A percentile compares a stretch with the other conserved stretches of the same genome.
Conservation (phyloP, 2,888 invertebrate genomes). For the Eupithecia insigniata region DNA sequence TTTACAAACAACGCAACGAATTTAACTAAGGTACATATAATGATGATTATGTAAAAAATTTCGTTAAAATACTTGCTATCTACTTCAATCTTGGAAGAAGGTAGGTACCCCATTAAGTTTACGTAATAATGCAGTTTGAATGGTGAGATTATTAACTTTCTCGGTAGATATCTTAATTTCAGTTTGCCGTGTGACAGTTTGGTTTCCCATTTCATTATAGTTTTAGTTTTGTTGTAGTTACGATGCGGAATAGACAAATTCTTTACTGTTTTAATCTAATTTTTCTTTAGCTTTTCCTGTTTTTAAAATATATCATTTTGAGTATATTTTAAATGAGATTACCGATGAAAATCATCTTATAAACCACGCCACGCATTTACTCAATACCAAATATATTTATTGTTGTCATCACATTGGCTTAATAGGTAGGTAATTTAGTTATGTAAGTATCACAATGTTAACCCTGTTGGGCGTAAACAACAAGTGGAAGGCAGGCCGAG, state of each 20-base stretch:
- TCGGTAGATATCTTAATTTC: conserved; percentile 14
- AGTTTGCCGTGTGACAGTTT: conserved; percentile 19
- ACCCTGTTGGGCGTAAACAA: no score
- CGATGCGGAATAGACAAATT: conserved; percentile 7
- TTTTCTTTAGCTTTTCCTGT: neutral
- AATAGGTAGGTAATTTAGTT: no score
- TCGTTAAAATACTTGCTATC: neutral
- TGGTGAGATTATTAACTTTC: conserved; percentile 24
- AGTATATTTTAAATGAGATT: no score
- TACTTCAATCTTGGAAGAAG: neutral
- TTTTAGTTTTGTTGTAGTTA: conserved; percentile 5
- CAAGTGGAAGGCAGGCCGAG: no score
- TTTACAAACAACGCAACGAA: no score
- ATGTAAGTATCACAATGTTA: no score
- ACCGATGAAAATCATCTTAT: no score
- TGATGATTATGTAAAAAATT: neutral
- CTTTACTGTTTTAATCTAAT: neutral
- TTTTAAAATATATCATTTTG: neutral
- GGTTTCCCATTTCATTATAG: conserved; percentile 9
- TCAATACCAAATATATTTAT: no score
- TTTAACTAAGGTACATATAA: no score
- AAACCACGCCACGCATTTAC: no score
- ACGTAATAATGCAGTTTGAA: conserved; percentile 16
- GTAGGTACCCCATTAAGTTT: neutral
- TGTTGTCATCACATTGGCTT: no score